Evolutionary conservation across 2,888 invertebrate species (phyloP).

Genomic region (Gisinianus flammeolus): DNA sequence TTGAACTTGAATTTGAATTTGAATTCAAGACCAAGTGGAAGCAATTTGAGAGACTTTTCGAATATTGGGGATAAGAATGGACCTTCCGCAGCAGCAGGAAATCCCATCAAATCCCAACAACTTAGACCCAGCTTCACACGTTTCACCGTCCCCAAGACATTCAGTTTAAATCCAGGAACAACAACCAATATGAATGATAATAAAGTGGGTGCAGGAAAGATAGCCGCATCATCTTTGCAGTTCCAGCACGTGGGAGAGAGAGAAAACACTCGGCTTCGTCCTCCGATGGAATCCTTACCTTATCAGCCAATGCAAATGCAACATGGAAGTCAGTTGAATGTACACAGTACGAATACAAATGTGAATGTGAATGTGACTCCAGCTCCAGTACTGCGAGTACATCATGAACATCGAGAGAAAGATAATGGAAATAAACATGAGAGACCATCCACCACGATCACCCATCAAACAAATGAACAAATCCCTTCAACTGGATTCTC

Average conservation of each 20-base stretch:
- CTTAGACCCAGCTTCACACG: not conserved
- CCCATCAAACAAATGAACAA: not conserved
- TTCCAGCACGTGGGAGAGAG: not conserved
- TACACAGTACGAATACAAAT: not conserved
- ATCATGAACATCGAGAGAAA: not conserved
- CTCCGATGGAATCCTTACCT: not conserved
- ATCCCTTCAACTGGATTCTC: constrained; percentile 9
- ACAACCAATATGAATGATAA: not conserved
- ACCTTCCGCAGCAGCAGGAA: not conserved
- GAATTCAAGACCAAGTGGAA: not conserved
- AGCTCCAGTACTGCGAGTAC: too few species aligned
- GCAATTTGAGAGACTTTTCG: too few species aligned
- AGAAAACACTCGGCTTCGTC: not conserved
- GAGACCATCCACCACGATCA: too few species aligned
- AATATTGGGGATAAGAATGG: too few species aligned
- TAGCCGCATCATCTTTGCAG: too few species aligned
- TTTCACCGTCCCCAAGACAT: not conserved
- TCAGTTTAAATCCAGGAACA: not conserved
- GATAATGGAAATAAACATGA: not conserved
- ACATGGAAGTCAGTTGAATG: not conserved
- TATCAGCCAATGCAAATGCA: not conserved
- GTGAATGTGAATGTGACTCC: not conserved
- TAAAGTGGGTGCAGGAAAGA: not conserved
- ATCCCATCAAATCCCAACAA: not conserved
- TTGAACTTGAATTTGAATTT: constrained; percentile 6